phyloP scores from a whole-genome alignment of 37 sponge, comb jelly and placozoan genomes.

The Eunapius fragilis region DNA sequence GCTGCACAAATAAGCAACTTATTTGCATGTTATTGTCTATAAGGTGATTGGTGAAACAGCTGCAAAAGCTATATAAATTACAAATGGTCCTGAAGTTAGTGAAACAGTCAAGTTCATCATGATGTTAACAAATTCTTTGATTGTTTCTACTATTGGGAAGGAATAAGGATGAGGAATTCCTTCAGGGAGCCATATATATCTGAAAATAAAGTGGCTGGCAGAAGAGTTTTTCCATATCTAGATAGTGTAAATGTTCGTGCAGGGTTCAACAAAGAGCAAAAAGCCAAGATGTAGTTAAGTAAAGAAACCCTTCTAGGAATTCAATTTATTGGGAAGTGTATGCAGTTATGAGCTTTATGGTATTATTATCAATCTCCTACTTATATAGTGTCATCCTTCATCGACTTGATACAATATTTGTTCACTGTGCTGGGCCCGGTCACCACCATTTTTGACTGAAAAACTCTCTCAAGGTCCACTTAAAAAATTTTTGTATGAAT shows the following conservation, averaged over 20 bases:
- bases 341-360: not conserved
- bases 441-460: constrained; percentile 10
- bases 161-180: constrained; percentile 3
- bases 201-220: constrained; percentile 6
- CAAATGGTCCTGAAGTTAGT: not conserved
- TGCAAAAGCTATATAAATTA: not conserved
- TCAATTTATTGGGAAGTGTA: not conserved
- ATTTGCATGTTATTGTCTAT: not conserved
- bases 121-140: not conserved
- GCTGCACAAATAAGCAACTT: constrained; percentile 44
- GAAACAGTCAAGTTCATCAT: constrained; percentile 15
- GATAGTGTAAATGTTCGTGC: not conserved
- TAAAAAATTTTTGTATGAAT: constrained; percentile 12
- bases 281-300: constrained; percentile 11
- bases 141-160: not conserved
- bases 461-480: constrained; percentile 11
- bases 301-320: constrained; percentile 10
- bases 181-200: not conserved
- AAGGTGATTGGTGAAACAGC: constrained; percentile 7
- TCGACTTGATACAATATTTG: constrained; percentile 13
- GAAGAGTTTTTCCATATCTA: constrained; percentile 18
- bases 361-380: not conserved
- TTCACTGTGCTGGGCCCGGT: constrained; percentile 18
- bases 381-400: constrained; percentile 23
- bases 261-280: constrained; percentile 1